These are phyloP conservation scores for Boleophthalmus pectinirostris DNA, from an alignment of 2,113 vertebrate genomes.

Conservation along the genomic window DNA sequence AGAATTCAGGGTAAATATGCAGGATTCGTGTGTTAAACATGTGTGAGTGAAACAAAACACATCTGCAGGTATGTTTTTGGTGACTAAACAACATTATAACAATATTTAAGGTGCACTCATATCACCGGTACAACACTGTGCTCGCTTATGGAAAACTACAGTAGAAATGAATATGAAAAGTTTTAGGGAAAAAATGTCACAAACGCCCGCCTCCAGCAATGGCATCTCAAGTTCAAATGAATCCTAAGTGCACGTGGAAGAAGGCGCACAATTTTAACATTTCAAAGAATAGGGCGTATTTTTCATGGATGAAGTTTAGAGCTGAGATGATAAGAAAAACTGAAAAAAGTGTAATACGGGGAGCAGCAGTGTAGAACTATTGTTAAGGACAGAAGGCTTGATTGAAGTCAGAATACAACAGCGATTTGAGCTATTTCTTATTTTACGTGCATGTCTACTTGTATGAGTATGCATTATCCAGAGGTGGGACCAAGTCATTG, in stretches of 20 bases:
- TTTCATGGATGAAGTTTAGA: conserved; percentile 28
- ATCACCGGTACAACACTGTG: neutral
- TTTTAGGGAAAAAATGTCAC: conserved; percentile 7
- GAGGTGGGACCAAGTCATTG: too few species aligned
- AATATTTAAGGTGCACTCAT: neutral
- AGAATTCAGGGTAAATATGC: too few species aligned
- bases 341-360: neutral
- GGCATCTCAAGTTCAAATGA: conserved; percentile 35
- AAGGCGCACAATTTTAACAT: conserved; percentile 35
- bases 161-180: conserved; percentile 9
- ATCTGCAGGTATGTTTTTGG: too few species aligned
- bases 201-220: conserved; percentile 20
- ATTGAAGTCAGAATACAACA: neutral
- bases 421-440: too few species aligned
- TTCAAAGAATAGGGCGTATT: conserved; percentile 45
- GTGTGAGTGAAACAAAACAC: too few species aligned
- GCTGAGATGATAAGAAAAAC: conserved; percentile 10
- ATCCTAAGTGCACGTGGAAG: conserved; percentile 39
- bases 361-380: neutral
- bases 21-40: too few species aligned
- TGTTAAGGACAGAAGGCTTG: neutral
- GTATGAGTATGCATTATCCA: too few species aligned
- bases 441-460: too few species aligned
- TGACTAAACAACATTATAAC: too few species aligned
- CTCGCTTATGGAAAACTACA: neutral